Percentiles rank a stretch among this genome's conserved stretches.
These are phyloP conservation scores for Arctopsyche grandis DNA, from an alignment of 1,140 invertebrate genomes.

Conservation along the genomic window DNA sequence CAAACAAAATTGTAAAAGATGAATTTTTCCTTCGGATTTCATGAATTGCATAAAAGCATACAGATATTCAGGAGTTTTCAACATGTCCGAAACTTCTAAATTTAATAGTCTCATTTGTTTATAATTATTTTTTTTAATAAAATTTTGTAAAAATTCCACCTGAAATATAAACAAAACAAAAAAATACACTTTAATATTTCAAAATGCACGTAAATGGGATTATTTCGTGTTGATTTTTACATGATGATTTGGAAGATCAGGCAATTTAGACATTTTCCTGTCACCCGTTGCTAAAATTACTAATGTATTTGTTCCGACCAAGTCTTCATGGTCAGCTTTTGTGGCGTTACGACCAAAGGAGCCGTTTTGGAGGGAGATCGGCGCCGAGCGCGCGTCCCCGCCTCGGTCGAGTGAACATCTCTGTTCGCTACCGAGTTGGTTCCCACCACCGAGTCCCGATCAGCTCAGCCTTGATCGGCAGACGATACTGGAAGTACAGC, in stretches of 20 bases:
- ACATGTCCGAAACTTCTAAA: conserved; percentile 70
- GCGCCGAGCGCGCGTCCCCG: too few relatives aligned
- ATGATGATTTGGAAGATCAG: conserved; percentile 65
- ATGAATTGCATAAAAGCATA: conserved; percentile 90
- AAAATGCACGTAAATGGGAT: too few relatives aligned
- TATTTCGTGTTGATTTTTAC: conserved; percentile 53
- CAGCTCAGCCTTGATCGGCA: too few relatives aligned
- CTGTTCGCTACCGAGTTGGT: too few relatives aligned
- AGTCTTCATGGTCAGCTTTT: too few relatives aligned
- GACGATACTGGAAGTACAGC: too few relatives aligned
- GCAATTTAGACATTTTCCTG: conserved; percentile 65
- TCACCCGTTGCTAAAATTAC: conserved; percentile 69
- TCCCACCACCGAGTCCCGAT: too few relatives aligned
- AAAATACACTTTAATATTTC: conserved; percentile 28
- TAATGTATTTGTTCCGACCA: too few relatives aligned
- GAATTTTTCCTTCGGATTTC: conserved; percentile 81
- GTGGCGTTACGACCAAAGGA: too few relatives aligned
- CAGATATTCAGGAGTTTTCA: conserved; percentile 78
- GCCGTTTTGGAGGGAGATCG: too few relatives aligned
- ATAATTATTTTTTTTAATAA: conserved; percentile 56
- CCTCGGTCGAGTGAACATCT: too few relatives aligned
- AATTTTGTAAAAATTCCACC: conserved; percentile 62
- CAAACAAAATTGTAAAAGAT: conserved; percentile 87
- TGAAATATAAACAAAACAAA: conserved; percentile 44
- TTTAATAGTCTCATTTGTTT: conserved; percentile 57